Evolutionary conservation across 2,888 invertebrate genomes (phyloP).

Genomic region (Caradrina clavipalpis): DNA sequence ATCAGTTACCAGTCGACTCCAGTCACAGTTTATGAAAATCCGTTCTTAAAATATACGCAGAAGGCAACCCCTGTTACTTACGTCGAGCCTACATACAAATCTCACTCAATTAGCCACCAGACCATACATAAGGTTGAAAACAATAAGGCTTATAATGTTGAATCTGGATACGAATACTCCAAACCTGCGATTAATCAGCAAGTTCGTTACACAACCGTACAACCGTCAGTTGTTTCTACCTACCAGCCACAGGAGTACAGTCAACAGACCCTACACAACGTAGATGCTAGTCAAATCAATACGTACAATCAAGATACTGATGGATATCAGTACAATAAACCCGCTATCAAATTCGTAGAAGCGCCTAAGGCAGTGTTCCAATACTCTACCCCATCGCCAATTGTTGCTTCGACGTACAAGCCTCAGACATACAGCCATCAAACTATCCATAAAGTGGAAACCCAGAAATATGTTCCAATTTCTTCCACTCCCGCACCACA

Average conservation of each 20-base stretch:
- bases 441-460: constrained; percentile 80
- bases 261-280: constrained; percentile 80
- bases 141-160: constrained; percentile 71
- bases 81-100: constrained; percentile 72
- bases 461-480: constrained; percentile 73
- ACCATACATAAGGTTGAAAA: constrained; percentile 78
- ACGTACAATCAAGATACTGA: constrained; percentile 57
- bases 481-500: constrained; percentile 75
- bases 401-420: constrained; percentile 76
- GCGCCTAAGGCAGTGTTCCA: constrained; percentile 73
- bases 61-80: constrained; percentile 79
- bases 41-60: constrained; percentile 80
- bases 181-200: constrained; percentile 68
- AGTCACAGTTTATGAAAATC: constrained; percentile 83
- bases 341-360: constrained; percentile 76
- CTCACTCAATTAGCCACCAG: constrained; percentile 80
- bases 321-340: constrained; percentile 78
- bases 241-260: constrained; percentile 77
- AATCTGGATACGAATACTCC: constrained; percentile 68
- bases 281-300: constrained; percentile 76
- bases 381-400: constrained; percentile 75
- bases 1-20: constrained; percentile 80
- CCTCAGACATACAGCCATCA: constrained; percentile 83
- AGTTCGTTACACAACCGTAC: constrained; percentile 71
- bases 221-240: constrained; percentile 72